phyloP scores from a whole-genome alignment of 2,797 vertebrate species.

The Rhinoraja longicauda region DNA sequence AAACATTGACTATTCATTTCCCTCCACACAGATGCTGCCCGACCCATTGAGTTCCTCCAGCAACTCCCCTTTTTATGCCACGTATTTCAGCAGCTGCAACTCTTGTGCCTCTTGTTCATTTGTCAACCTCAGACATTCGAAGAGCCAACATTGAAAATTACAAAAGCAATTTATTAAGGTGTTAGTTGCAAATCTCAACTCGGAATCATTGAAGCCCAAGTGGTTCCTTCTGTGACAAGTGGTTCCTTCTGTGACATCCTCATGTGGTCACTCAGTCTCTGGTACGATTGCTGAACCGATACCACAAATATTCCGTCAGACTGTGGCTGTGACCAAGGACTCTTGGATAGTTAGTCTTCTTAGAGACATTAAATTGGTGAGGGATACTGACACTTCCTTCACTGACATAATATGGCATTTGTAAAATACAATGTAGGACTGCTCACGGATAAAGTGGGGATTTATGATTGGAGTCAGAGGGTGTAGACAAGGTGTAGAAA shows the following conservation, averaged over 20 bases:
- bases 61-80: too few relatives aligned
- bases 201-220: not conserved
- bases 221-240: not conserved
- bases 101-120: not conserved
- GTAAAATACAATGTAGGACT: not conserved
- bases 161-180: not conserved
- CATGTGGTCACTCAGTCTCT: not conserved
- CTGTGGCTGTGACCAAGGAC: not conserved
- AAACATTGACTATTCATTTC: too few relatives aligned
- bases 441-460: too few relatives aligned
- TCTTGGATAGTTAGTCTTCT: not conserved
- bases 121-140: not conserved
- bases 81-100: too few relatives aligned
- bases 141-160: not conserved
- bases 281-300: not conserved
- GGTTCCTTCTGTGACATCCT: not conserved
- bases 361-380: not conserved
- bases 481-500: too few relatives aligned
- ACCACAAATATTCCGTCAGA: not conserved
- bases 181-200: not conserved
- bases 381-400: not conserved
- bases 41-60: too few relatives aligned
- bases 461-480: too few relatives aligned
- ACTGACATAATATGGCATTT: not conserved
- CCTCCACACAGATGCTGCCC: too few relatives aligned